A percentile compares a stretch with the other conserved stretches of the same genome.
Evolutionary conservation across 1,140 invertebrate species (phyloP).

Genomic region (Drosophila nigromelanica): DNA sequence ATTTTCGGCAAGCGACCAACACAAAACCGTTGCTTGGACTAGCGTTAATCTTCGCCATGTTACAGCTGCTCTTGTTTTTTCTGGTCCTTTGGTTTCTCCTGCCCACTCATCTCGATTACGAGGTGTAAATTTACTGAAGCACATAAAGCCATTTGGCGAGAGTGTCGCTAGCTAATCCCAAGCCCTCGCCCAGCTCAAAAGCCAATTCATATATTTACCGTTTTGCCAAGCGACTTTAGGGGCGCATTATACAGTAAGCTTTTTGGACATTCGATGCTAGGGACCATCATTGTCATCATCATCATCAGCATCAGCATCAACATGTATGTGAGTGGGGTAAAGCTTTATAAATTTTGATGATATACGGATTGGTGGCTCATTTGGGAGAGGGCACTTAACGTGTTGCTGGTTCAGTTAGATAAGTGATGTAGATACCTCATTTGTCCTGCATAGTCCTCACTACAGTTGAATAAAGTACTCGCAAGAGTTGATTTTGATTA

Average conservation of each 20-base stretch:
- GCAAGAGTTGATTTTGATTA: slow-evolving; percentile 1
- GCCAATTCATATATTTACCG: slow-evolving; percentile 81
- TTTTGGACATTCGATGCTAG: slow-evolving; percentile 58
- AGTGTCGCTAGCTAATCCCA: slow-evolving; percentile 33
- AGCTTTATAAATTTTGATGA: slow-evolving; percentile 76
- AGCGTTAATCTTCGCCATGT: slow-evolving; percentile 69
- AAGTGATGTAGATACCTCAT: slow-evolving; percentile 17
- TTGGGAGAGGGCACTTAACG: slow-evolving; percentile 52
- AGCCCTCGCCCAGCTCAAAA: slow-evolving; percentile 64
- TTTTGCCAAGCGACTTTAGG: slow-evolving; percentile 58
- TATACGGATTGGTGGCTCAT: slow-evolving; percentile 54
- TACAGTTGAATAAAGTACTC: slow-evolving; percentile 4
- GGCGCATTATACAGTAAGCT: slow-evolving; percentile 74
- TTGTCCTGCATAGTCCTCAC: not conserved
- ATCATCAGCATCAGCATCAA: not conserved
- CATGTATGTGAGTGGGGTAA: slow-evolving; percentile 18
- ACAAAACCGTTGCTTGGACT: slow-evolving; percentile 16
- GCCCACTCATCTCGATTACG: slow-evolving; percentile 80
- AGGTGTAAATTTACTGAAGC: slow-evolving; percentile 81
- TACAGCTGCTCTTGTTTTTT: slow-evolving; percentile 57
- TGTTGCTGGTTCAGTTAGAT: slow-evolving; percentile 50
- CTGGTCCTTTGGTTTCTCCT: slow-evolving; percentile 33
- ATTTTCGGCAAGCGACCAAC: slow-evolving; percentile 50
- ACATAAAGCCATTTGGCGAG: slow-evolving; percentile 78
- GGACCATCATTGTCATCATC: slow-evolving; percentile 11